Conservation (phyloP, 2,888 invertebrate genomes). For the Mythimna loreyi region DNA sequence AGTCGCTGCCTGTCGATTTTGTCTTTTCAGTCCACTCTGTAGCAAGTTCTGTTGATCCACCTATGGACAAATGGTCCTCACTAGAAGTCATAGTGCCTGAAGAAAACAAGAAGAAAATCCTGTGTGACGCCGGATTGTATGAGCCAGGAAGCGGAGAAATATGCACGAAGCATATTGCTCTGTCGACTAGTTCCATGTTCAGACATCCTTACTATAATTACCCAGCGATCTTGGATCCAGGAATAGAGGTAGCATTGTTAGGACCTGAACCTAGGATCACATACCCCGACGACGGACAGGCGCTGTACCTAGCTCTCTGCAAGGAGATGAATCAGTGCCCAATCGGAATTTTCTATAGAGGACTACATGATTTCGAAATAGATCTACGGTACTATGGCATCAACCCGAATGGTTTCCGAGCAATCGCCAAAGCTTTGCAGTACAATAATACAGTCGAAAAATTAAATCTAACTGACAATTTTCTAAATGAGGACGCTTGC, state of each 20-base stretch:
- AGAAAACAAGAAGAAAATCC: slow-evolving; percentile 70
- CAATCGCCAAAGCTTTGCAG: slow-evolving; percentile 79
- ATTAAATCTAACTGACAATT: slow-evolving; percentile 80
- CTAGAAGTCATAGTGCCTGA: slow-evolving; percentile 68
- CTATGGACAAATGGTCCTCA: slow-evolving; percentile 83
- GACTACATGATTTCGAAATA: slow-evolving; percentile 72
- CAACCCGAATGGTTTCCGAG: slow-evolving; percentile 74
- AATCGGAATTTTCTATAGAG: slow-evolving; percentile 73
- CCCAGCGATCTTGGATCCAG: slow-evolving; percentile 81
- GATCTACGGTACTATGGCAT: slow-evolving; percentile 82
- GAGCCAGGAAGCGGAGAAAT: slow-evolving; percentile 77
- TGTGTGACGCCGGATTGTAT: slow-evolving; percentile 68
- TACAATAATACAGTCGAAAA: slow-evolving; percentile 75
- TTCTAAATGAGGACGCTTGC: slow-evolving; percentile 78
- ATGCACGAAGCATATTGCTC: slow-evolving; percentile 75
- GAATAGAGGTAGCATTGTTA: slow-evolving; percentile 76
- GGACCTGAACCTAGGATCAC: slow-evolving; percentile 62
- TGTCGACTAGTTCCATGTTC: slow-evolving; percentile 78
- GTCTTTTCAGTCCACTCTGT: slow-evolving; percentile 62
- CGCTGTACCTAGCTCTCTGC: slow-evolving; percentile 77
- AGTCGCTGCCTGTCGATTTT: slow-evolving; percentile 10
- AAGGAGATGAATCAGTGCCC: slow-evolving; percentile 77
- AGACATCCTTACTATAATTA: slow-evolving; percentile 80
- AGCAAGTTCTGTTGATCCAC: slow-evolving; percentile 77
- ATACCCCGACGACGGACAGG: slow-evolving; percentile 82